Percentiles rank a stretch among this genome's conserved stretches.
phyloP scores from a whole-genome alignment of 1,140 invertebrate genomes.

The Aphis gossypii region DNA sequence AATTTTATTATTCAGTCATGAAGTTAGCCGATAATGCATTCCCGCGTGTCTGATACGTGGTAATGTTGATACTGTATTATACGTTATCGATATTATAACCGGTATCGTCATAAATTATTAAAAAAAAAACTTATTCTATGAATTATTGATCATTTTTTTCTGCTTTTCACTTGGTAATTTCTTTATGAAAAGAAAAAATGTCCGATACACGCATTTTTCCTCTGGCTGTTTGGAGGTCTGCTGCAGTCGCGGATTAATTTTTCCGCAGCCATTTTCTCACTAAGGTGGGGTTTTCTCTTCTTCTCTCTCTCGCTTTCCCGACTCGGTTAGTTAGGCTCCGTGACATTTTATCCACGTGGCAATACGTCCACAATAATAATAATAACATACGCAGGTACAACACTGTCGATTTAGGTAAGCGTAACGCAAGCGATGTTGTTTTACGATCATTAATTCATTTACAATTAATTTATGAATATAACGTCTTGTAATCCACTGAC shows the following conservation, averaged over 20 bases:
- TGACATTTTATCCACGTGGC: not conserved
- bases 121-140: not conserved
- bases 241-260: constrained; percentile 11
- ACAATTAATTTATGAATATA: too few relatives aligned
- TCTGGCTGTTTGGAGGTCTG: not conserved
- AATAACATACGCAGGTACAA: not conserved
- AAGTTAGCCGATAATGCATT: not conserved
- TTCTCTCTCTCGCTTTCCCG: too few relatives aligned
- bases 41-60: not conserved
- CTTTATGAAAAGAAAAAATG: not conserved
- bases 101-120: not conserved
- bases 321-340: not conserved
- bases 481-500: too few relatives aligned
- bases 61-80: not conserved
- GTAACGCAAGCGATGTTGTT: not conserved
- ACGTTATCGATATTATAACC: not conserved
- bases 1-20: not conserved
- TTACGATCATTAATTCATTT: not conserved
- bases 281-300: not conserved
- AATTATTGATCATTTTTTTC: constrained; percentile 19
- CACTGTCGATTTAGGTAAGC: not conserved
- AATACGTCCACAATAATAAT: not conserved
- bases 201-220: constrained; percentile 9
- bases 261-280: not conserved
- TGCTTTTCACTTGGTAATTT: not conserved